Evolutionary conservation across 2,888 invertebrate species (phyloP).

Genomic region (Quadroppia sp.): DNA sequence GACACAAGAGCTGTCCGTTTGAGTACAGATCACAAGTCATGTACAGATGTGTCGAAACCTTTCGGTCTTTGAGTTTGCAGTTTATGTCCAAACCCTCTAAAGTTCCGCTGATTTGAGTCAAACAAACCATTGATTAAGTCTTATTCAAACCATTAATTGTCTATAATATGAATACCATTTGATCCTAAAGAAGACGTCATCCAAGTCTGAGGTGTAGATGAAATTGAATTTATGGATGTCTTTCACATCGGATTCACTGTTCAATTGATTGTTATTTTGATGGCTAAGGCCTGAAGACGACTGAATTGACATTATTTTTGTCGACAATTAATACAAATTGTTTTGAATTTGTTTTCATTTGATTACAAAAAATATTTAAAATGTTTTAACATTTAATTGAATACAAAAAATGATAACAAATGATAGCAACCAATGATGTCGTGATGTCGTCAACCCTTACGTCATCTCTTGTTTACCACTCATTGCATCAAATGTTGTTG

Average conservation of each 20-base stretch:
- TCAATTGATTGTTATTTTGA: background rate
- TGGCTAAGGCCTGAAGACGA: background rate
- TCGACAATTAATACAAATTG: background rate
- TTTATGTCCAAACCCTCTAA: conserved; percentile 65
- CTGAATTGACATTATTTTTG: conserved; percentile 10
- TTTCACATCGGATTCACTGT: conserved; percentile 15
- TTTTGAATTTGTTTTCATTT: background rate
- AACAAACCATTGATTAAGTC: background rate
- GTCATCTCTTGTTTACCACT: no score
- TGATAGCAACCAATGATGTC: no score
- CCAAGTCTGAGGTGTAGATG: conserved; percentile 45
- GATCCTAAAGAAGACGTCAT: conserved; percentile 44
- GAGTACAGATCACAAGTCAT: conserved; percentile 79
- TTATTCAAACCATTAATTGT: background rate
- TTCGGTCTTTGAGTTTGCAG: background rate
- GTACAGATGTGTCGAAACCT: conserved; percentile 58
- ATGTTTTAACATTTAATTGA: background rate
- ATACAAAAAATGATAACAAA: background rate
- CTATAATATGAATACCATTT: conserved; percentile 43
- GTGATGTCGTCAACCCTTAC: no score
- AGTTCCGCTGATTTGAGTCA: conserved; percentile 72
- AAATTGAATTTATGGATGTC: conserved; percentile 41
- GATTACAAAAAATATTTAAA: background rate
- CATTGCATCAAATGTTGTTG: no score
- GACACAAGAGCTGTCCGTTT: conserved; percentile 72